These are phyloP conservation scores for Fregata magnificens DNA, from an alignment of 2,113 vertebrate genomes.

Conservation along the genomic window DNA sequence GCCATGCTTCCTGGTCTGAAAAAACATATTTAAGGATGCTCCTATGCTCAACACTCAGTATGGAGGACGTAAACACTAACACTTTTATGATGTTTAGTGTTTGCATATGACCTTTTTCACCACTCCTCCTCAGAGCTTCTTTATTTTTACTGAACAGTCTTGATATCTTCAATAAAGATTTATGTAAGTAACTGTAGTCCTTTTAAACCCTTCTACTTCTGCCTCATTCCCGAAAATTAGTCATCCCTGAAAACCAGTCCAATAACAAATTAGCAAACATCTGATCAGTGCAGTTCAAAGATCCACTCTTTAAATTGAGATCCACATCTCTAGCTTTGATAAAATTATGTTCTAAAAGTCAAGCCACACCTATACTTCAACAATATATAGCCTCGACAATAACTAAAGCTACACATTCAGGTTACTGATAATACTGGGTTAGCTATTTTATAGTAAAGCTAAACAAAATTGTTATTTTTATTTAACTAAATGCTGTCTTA, in stretches of 20 bases:
- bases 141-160: not conserved
- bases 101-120: not conserved
- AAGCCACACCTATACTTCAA: not conserved
- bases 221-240: not conserved
- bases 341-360: not conserved
- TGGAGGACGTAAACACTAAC: not conserved
- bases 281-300: conserved; percentile 25
- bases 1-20: not conserved
- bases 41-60: not conserved
- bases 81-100: not conserved
- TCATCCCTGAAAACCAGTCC: conserved; percentile 3
- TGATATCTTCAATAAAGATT: not conserved
- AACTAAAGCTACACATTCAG: not conserved
- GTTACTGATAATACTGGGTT: not conserved
- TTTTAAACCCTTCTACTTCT: not conserved
- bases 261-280: conserved; percentile 4
- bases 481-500: not conserved
- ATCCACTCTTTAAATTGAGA: not conserved
- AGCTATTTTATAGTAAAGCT: not conserved
- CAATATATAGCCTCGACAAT: not conserved
- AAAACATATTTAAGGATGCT: not conserved
- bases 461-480: not conserved
- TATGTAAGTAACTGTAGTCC: not conserved
- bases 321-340: not conserved
- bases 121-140: not conserved